Evolutionary conservation across 1,140 invertebrate genomes (phyloP), one percentile per base, ranked within the genome.

Genomic region (Temnothorax curvispinosus): DNA sequence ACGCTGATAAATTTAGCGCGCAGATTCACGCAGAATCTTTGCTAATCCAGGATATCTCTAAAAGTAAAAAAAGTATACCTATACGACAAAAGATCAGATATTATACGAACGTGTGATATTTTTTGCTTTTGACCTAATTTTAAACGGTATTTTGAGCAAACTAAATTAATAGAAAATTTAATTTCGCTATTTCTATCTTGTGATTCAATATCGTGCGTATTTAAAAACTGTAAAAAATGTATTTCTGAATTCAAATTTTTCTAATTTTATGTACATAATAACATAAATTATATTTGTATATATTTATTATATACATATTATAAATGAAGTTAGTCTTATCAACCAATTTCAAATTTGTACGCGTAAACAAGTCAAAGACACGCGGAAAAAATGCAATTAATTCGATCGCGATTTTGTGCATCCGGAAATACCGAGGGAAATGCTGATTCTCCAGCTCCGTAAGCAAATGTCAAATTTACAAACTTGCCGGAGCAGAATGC

Each of bases 281-380:
- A 58, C 1, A 27, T 27, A 58, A 58, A 3, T 11, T 60, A 13
- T 27, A 9, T 38, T 9, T 21, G 2, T 21, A 67, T 21, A 67
- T 27, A 69, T 38, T 21, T 67, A 32, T 65, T 60, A 2, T 32
- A 77, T 21, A 21, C 47, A 77, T 50, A 35, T 65, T 52, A 65
- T 75, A 75, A 77, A 11, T 56, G 3, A 90, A 27, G 86, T 90
- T 76, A 27, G 47, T n/a, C 71, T 65, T 65, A 78, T 38, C 76
- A 56, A 87, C 76, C 88, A 87, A 69, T 81, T 82, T 87, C 85
- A 88, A 90, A 65, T 58, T 52, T 44, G 52, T 41, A 52, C 62
- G 15, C 77, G 67, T 54, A 64, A 64, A 52, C 86, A 60, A 54
- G 18, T 38, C 38, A 9, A 44, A 27, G 27, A 72, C 27, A 5